Evolutionary conservation across 2,888 invertebrate species (phyloP).

Genomic region (Synergus itoensis): DNA sequence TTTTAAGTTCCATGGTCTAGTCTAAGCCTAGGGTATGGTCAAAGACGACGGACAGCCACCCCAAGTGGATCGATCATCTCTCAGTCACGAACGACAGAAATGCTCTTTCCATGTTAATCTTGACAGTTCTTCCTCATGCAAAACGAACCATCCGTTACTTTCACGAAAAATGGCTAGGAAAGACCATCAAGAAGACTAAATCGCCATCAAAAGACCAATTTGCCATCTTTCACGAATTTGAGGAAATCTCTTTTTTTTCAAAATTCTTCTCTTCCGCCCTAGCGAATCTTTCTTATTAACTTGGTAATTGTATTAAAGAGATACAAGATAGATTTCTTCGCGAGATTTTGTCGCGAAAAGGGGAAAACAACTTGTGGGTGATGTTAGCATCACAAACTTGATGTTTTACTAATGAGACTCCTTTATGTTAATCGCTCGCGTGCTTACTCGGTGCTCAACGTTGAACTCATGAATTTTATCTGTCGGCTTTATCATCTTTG

Average conservation of each 20-base stretch:
- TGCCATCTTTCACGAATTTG: too few relatives aligned
- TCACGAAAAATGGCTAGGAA: neutral
- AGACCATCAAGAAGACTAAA: neutral
- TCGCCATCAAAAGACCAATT: too few relatives aligned
- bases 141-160: conserved; percentile 4
- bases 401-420: conserved; percentile 66
- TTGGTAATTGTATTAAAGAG: neutral
- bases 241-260: neutral
- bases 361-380: conserved; percentile 24
- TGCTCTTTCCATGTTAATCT: conserved; percentile 4
- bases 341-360: neutral
- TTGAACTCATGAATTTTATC: conserved; percentile 71
- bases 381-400: conserved; percentile 32
- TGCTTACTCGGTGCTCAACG: conserved; percentile 57
- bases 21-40: neutral
- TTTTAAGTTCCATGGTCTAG: neutral
- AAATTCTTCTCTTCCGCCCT: neutral
- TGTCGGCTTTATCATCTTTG: conserved; percentile 47
- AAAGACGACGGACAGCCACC: conserved; percentile 22
- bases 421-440: conserved; percentile 73
- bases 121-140: conserved; percentile 8
- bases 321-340: neutral
- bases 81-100: conserved; percentile 37
- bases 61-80: conserved; percentile 35
- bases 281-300: neutral